Evolutionary conservation across 2,113 vertebrate genomes (phyloP).

Genomic region (Synodontis membranacea): DNA sequence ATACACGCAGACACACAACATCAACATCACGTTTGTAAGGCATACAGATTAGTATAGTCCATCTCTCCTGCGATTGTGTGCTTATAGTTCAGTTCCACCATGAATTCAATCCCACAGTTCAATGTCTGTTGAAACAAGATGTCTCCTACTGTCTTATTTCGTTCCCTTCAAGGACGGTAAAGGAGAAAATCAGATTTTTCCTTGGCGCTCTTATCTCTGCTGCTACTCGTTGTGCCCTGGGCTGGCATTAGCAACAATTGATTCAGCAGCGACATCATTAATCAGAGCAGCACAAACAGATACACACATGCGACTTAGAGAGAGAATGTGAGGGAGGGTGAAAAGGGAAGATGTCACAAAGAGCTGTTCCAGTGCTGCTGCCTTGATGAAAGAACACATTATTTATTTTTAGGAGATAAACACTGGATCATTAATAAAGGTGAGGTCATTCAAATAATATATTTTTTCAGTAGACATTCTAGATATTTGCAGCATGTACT

Average conservation of each 20-base stretch:
- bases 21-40: neutral
- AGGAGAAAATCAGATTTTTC: slow-evolving; percentile 19
- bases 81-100: neutral
- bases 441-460: slow-evolving; percentile 15
- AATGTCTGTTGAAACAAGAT: neutral
- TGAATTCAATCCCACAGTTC: neutral
- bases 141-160: neutral
- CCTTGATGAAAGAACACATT: slow-evolving; percentile 46
- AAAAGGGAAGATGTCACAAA: slow-evolving; percentile 23
- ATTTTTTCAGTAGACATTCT: neutral
- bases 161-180: neutral
- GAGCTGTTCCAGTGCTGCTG: slow-evolving; percentile 22
- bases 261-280: slow-evolving; percentile 48
- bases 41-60: neutral
- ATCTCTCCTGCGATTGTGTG: neutral
- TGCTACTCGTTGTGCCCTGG: slow-evolving; percentile 30
- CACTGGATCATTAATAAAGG: slow-evolving; percentile 37
- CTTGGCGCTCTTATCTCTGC: neutral
- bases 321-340: slow-evolving; percentile 17
- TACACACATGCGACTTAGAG: slow-evolving; percentile 47
- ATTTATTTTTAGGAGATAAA: slow-evolving; percentile 37
- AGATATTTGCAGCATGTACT: neutral
- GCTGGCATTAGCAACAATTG: slow-evolving; percentile 37
- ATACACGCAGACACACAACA: neutral
- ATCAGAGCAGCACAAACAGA: slow-evolving; percentile 53